Evolutionary conservation across 2,888 invertebrate species (phyloP).

Genomic region (Polietes domitor): DNA sequence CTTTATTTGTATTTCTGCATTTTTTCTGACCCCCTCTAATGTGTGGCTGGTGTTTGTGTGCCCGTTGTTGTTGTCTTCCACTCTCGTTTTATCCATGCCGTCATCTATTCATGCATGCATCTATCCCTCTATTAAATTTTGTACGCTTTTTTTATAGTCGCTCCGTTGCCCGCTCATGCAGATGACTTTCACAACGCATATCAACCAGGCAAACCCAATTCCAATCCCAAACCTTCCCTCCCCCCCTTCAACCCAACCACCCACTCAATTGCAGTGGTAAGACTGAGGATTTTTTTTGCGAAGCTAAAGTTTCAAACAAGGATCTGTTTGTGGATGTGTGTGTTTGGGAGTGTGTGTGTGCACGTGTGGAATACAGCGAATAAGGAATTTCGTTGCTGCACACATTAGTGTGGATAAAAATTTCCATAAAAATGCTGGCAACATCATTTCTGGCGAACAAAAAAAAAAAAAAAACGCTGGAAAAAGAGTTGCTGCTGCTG

Average conservation of each 20-base stretch:
- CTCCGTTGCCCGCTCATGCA: slow-evolving; percentile 12
- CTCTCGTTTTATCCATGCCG: slow-evolving; percentile 1
- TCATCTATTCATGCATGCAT: slow-evolving; percentile 31
- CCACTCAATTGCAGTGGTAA: not conserved
- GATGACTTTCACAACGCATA: not conserved
- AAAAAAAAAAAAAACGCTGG: too few relatives aligned
- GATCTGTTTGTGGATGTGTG: slow-evolving; percentile 1
- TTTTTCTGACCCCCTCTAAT: too few relatives aligned
- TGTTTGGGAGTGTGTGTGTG: not conserved
- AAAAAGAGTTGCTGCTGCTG: not conserved
- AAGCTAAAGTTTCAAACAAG: slow-evolving; percentile 3
- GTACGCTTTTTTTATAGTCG: slow-evolving; percentile 2
- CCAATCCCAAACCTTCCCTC: not conserved
- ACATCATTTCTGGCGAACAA: too few relatives aligned
- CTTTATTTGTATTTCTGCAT: too few relatives aligned
- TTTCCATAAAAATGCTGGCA: slow-evolving; percentile 33
- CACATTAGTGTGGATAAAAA: slow-evolving; percentile 30
- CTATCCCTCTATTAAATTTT: slow-evolving; percentile 29
- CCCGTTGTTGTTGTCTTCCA: too few relatives aligned
- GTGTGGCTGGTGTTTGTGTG: not conserved
- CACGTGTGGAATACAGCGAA: not conserved
- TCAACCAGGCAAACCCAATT: not conserved
- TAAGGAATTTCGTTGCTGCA: slow-evolving; percentile 14
- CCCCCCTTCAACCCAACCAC: not conserved
- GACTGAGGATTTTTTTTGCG: not conserved